Evolutionary conservation across 2,888 invertebrate species (phyloP).

Genomic region (Caenorhabditis sp.): DNA sequence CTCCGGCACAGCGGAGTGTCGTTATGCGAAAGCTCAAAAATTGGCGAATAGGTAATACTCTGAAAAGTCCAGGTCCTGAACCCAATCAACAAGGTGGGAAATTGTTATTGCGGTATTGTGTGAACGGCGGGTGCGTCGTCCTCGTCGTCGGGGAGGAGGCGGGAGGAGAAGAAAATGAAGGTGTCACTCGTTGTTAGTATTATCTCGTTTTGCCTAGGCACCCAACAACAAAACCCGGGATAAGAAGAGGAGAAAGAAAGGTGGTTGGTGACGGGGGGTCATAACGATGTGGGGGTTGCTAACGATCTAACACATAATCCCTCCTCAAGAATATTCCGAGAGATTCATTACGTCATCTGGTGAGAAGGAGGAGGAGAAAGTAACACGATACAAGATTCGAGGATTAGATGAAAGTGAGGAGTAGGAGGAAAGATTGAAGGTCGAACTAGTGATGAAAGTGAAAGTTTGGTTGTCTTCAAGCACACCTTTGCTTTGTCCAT

Average conservation of each 20-base stretch:
- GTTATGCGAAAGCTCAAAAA: too few relatives aligned
- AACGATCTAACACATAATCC: slow-evolving; percentile 17
- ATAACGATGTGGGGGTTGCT: slow-evolving; percentile 45
- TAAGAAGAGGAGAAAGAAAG: background rate
- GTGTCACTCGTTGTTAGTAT: slow-evolving; percentile 60
- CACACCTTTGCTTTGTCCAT: too few relatives aligned
- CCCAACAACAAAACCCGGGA: slow-evolving; percentile 17
- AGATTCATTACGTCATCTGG: slow-evolving; percentile 51
- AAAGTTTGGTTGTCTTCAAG: too few relatives aligned
- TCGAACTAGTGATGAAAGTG: slow-evolving; percentile 1
- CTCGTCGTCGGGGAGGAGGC: slow-evolving; percentile 4
- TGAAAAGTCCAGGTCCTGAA: too few relatives aligned
- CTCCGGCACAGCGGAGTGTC: too few relatives aligned
- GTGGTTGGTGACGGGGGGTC: slow-evolving; percentile 15
- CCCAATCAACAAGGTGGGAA: slow-evolving; percentile 12
- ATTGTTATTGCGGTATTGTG: slow-evolving; percentile 46
- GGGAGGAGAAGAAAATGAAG: slow-evolving; percentile 17
- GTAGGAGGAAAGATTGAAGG: background rate
- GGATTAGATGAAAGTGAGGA: background rate
- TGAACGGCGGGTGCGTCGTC: slow-evolving; percentile 21
- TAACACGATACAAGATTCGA: slow-evolving; percentile 25
- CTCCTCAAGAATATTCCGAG: slow-evolving; percentile 28
- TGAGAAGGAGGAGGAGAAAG: slow-evolving; percentile 1
- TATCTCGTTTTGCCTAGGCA: slow-evolving; percentile 19
- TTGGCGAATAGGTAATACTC: too few relatives aligned